Percentiles rank a stretch among this genome's conserved stretches.
phyloP scores from a whole-genome alignment of 2,797 vertebrate species.

The Sciurus carolinensis region DNA sequence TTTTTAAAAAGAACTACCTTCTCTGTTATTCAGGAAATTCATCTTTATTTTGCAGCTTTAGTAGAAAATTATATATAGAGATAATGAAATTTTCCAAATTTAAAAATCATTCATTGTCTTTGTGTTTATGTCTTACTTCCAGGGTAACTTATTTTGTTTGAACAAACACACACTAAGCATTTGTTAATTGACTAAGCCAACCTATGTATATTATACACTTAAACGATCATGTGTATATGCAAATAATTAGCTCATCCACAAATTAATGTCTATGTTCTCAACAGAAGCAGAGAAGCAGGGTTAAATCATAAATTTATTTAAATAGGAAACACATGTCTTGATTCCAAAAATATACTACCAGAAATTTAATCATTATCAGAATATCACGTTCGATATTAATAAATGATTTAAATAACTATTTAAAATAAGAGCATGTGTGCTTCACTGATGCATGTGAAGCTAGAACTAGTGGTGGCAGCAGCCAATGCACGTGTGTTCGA shows the following conservation, averaged over 20 bases:
- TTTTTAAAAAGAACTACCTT: background rate
- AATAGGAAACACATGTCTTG: conserved; percentile 7
- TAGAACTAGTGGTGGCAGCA: background rate
- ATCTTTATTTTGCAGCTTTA: conserved; percentile 12
- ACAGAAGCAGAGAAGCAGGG: background rate
- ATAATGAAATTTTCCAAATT: conserved; percentile 13
- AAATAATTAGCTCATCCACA: background rate
- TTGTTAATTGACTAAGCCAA: background rate
- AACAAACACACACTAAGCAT: background rate
- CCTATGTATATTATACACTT: background rate
- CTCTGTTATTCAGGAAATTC: background rate
- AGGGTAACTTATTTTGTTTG: conserved; percentile 49
- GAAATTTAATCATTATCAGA: background rate
- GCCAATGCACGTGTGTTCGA: background rate
- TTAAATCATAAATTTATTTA: conserved; percentile 19
- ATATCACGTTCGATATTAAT: conserved; percentile 17
- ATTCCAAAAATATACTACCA: background rate
- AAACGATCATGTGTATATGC: background rate
- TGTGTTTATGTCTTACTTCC: background rate
- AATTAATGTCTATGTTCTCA: background rate
- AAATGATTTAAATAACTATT: background rate
- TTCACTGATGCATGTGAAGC: background rate
- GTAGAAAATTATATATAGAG: background rate
- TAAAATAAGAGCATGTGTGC: background rate
- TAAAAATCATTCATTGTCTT: background rate